These are phyloP conservation scores for Cataglyphis livida DNA, from an alignment of 2,888 invertebrate species.

Conservation along the genomic window DNA sequence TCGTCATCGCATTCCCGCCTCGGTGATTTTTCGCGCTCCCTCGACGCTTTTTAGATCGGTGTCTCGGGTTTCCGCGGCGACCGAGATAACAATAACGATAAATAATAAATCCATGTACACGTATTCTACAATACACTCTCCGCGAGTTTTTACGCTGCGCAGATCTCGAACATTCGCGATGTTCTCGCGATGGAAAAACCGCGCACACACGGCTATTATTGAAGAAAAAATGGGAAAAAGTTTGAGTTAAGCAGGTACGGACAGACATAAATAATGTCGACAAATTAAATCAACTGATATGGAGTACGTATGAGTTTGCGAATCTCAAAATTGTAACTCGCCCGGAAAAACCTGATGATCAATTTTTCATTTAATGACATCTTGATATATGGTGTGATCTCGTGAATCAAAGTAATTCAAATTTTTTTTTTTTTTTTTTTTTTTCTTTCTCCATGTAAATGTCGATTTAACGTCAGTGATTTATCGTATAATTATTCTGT, in stretches of 20 bases:
- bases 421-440: too few species aligned
- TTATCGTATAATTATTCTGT: conserved; percentile 1
- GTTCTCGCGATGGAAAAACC: neutral
- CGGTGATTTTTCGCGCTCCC: conserved; percentile 2
- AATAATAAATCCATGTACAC: conserved; percentile 22
- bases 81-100: conserved; percentile 42
- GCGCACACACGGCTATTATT: neutral
- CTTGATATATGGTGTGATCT: neutral
- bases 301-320: neutral
- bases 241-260: neutral
- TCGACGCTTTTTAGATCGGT: conserved; percentile 15
- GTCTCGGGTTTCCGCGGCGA: conserved; percentile 34
- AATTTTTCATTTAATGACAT: neutral
- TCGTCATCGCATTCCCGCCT: neutral
- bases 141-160: conserved; percentile 2
- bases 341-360: neutral
- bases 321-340: neutral
- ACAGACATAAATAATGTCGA: neutral
- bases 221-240: neutral
- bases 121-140: neutral
- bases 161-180: neutral
- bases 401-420: neutral
- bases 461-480: conserved; percentile 28
- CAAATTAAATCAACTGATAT: neutral
- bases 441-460: neutral